Evolutionary conservation across 2,797 vertebrate species (phyloP).

Genomic region (Meriones psammophilus): DNA sequence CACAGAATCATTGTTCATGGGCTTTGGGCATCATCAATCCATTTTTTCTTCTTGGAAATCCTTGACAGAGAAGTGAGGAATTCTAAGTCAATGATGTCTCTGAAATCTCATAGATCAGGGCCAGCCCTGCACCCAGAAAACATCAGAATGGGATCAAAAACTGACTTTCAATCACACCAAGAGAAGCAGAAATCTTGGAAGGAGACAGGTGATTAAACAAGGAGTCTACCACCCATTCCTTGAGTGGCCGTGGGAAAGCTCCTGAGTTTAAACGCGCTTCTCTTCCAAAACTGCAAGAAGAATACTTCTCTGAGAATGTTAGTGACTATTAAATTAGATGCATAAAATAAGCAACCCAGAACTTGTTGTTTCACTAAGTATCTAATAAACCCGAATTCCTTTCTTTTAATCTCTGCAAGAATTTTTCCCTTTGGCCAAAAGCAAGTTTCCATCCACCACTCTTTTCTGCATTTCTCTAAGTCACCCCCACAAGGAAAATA

Average conservation of each 20-base stretch:
- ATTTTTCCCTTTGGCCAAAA: neutral
- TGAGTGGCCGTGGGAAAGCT: conserved; percentile 35
- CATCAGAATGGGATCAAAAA: neutral
- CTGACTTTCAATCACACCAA: neutral
- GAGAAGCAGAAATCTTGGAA: neutral
- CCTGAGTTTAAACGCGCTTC: conserved; percentile 4
- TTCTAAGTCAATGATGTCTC: neutral
- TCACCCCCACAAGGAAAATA: neutral
- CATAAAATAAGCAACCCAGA: neutral
- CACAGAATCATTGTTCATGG: neutral
- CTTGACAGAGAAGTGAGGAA: neutral
- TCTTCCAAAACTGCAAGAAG: conserved; percentile 4
- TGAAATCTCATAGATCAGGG: neutral
- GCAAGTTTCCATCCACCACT: neutral
- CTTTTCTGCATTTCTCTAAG: neutral
- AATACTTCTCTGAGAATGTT: conserved; percentile 38
- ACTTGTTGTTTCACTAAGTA: neutral
- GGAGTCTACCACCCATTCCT: neutral
- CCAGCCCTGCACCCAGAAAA: neutral
- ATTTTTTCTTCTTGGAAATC: neutral
- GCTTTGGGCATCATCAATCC: accelerated
- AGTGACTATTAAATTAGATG: conserved; percentile 22
- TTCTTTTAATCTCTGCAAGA: conserved; percentile 20
- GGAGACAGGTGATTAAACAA: neutral
- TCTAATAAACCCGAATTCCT: neutral